Base-by-base conservation (phyloP, 2,113 vertebrate genomes). In the Genyomyrus donnyi region DNA sequence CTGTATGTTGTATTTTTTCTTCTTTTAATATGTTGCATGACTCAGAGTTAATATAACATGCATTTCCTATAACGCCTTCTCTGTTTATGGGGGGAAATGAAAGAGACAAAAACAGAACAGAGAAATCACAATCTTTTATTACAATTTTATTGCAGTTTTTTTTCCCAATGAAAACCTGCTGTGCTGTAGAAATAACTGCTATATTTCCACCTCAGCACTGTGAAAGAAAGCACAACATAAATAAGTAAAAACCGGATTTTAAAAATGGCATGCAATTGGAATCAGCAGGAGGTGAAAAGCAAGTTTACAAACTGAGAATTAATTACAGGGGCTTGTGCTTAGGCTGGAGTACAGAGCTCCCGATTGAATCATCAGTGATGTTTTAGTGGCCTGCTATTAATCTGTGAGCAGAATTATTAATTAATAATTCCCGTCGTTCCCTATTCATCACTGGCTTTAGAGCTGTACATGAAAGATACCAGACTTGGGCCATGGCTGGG, bases 331-430 rank as follows among this genome's bases (percentile, higher is more conserved):
- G 62, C 86, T 53, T 89, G 80, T 27, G 10, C 24, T 70, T 49
- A 70, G 84, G 90, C 89, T 92, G 58, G 88, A 91, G 89, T 90
- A 91, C 90, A 90, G 91, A 13, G 3, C 39, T 90, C 89, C 88
- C 93, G 93, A 95, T 92, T 94, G 92, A 93, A 93, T 94, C 93
- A 95, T 95, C 94, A 94, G 94, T 95, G 95, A 94, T 88, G 89
- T 90, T 95, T 93, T 93, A 91, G 91, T 89, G 53, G 89, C 9
- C 91, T 50, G 53, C 92, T 90, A 93, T 95, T 94, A 87, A 93
- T 96, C 91, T 90, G 91, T 10, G 52, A 92, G 94, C 92, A 90
- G 87, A 88, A 89, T 94, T 94, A 94, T 95, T 95, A 95, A 95
- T 95, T 93, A 88, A 93, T 92, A 91, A 84, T 50, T 86, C 5